Conservation (phyloP, 2,797 vertebrate species). For the Chrosomus eos region DNA sequence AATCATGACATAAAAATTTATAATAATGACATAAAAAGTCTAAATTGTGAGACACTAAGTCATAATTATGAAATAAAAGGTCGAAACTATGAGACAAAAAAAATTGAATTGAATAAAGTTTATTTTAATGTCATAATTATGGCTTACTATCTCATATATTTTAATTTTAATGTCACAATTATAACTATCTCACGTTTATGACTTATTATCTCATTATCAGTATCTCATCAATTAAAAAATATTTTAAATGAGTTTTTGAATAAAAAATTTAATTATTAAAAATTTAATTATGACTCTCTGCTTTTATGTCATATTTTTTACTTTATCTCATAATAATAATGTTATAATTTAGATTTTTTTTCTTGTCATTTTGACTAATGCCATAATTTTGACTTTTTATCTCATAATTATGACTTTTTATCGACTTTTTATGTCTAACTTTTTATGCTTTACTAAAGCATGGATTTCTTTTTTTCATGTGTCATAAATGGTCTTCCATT, state of each 20-base stretch:
- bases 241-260: too few relatives aligned
- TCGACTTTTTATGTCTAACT: not conserved
- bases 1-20: not conserved
- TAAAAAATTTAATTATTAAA: too few relatives aligned
- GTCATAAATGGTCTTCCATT: not conserved
- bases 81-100: not conserved
- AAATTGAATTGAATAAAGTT: not conserved
- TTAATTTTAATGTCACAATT: not conserved
- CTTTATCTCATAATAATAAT: not conserved
- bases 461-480: not conserved
- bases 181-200: not conserved
- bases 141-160: not conserved
- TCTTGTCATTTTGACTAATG: not conserved
- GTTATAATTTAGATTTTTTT: not conserved
- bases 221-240: not conserved
- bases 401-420: not conserved
- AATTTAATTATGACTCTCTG: not conserved
- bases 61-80: not conserved
- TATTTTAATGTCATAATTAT: not conserved
- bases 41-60: not conserved
- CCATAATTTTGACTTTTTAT: not conserved
- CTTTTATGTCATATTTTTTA: not conserved
- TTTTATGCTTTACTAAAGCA: not conserved
- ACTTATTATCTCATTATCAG: not conserved
- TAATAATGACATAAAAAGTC: not conserved